Conservation (phyloP, 2,888 invertebrate genomes). For the Iphiclides podalirius region DNA sequence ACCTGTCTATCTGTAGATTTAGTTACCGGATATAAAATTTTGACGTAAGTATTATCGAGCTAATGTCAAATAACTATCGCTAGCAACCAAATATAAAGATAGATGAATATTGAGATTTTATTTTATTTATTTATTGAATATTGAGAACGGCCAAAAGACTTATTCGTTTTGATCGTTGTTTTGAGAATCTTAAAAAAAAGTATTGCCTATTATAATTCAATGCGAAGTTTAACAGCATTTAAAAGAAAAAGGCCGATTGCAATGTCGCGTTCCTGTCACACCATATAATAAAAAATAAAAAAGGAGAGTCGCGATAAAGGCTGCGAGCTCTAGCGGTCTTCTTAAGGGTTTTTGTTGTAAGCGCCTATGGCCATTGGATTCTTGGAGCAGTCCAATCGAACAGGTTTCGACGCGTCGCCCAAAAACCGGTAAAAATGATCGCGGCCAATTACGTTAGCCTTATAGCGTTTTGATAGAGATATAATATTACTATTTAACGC, state of each 20-base stretch:
- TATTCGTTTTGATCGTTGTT: too few relatives aligned
- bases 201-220: not conserved
- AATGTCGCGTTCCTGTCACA: not conserved
- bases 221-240: not conserved
- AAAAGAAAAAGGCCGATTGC: conserved; percentile 2
- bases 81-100: too few relatives aligned
- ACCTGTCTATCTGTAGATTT: too few relatives aligned
- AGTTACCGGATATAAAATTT: too few relatives aligned
- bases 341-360: conserved; percentile 23
- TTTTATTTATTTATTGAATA: too few relatives aligned
- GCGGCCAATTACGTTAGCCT: conserved; percentile 68
- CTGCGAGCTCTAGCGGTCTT: conserved; percentile 10
- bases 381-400: conserved; percentile 66
- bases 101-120: too few relatives aligned
- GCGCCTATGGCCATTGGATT: conserved; percentile 48
- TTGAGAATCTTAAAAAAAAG: not conserved
- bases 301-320: conserved; percentile 12
- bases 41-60: too few relatives aligned
- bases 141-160: too few relatives aligned
- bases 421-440: conserved; percentile 73
- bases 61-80: too few relatives aligned
- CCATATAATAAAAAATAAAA: conserved; percentile 10
- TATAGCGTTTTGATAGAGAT: conserved; percentile 57
- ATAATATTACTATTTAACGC: conserved; percentile 39
- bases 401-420: conserved; percentile 67